Evolutionary conservation across 2,113 vertebrate genomes (phyloP).

Genomic region (Syngnathus floridae): DNA sequence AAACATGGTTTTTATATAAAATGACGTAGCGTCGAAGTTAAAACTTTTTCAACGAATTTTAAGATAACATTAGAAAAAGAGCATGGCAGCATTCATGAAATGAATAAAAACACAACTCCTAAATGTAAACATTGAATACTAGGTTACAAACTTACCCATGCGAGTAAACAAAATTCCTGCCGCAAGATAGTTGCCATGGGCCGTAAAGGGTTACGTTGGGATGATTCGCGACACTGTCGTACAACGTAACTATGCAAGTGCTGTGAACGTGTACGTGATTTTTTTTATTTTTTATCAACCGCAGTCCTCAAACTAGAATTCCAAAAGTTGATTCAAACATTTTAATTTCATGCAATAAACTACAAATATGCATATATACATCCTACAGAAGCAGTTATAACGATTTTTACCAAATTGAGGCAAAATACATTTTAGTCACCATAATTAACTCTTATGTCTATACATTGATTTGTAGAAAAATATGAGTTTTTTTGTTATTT

Average conservation of each 20-base stretch:
- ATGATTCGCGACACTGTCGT: slow-evolving; percentile 53
- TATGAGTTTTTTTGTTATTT: slow-evolving; percentile 37
- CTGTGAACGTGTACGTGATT: background rate
- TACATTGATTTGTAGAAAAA: slow-evolving; percentile 64
- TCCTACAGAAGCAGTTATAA: background rate
- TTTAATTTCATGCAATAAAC: background rate
- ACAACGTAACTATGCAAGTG: background rate
- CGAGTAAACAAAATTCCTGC: slow-evolving; percentile 43
- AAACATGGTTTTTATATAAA: background rate
- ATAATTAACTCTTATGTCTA: slow-evolving; percentile 11
- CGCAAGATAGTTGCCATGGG: slow-evolving; percentile 51
- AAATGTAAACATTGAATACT: background rate
- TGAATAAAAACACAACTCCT: background rate
- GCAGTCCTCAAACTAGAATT: background rate
- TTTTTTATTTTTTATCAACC: background rate
- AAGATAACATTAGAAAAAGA: slow-evolving; percentile 26
- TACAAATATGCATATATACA: background rate
- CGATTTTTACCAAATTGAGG: background rate
- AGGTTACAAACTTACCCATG: slow-evolving; percentile 61
- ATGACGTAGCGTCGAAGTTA: background rate
- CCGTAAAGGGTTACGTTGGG: background rate
- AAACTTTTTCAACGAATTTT: background rate
- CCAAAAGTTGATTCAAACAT: background rate
- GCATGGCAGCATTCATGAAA: background rate
- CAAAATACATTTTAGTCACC: slow-evolving; percentile 10